Evolutionary conservation across 1,140 invertebrate genomes (phyloP).

Genomic region (Anastrepha obliqua): DNA sequence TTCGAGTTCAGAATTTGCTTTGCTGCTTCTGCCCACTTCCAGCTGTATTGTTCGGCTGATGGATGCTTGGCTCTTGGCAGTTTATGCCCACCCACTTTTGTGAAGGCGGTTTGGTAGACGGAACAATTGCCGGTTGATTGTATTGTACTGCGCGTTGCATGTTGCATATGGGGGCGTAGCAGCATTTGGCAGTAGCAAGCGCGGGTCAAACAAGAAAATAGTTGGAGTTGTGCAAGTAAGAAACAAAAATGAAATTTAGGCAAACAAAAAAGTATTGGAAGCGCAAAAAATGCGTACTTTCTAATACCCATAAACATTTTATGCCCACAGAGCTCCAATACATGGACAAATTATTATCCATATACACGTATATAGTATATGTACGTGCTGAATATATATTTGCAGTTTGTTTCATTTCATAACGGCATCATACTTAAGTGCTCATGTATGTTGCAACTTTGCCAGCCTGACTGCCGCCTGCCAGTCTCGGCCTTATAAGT

Average conservation of each 20-base stretch:
- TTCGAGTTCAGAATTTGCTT: background rate
- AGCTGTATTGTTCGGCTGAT: background rate
- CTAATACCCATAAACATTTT: background rate
- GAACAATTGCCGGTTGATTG: conserved; percentile 16
- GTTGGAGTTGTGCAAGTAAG: background rate
- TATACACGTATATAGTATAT: background rate
- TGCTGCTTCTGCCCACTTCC: background rate
- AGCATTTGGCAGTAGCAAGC: background rate
- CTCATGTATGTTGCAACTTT: background rate
- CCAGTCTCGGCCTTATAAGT: background rate
- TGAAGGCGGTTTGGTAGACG: background rate
- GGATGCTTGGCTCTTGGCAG: background rate
- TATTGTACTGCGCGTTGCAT: conserved; percentile 14
- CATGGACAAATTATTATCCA: background rate
- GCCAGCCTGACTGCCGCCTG: conserved; percentile 22
- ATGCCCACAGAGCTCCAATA: too few relatives aligned
- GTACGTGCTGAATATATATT: background rate
- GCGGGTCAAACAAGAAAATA: background rate
- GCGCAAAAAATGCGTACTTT: background rate
- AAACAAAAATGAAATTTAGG: background rate
- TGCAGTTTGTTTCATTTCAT: background rate
- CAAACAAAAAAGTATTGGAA: background rate
- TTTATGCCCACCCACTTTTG: background rate
- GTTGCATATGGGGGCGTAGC: background rate
- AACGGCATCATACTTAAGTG: background rate